Base-by-base conservation (phyloP, 2,888 invertebrate species). In the Saturnia pavonia region DNA sequence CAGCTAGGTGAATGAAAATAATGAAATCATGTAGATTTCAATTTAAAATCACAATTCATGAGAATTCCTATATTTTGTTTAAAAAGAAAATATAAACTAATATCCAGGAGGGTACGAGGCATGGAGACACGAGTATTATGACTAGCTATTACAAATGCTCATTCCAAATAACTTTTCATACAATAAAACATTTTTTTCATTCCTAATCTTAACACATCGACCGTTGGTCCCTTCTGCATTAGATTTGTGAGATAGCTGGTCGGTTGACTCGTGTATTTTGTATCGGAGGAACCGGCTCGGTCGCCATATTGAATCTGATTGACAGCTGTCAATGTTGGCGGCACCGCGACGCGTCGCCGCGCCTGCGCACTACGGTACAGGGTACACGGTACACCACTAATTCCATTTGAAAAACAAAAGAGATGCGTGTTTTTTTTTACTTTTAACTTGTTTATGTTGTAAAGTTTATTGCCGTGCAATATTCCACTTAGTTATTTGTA, bases 291-390 rank as follows among this genome's bases (percentile, higher is more conserved):
- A 91, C 93, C 91, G 92, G 92, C 88, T 79, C 77, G 74, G 88
- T 90, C 79, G 92, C 93, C 94, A 93, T 93, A 85, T 92, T 93
- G 91, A 85, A 88, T 88, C 88, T 94, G 93, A 94, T 92, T 93
- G 93, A 94, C 93, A 93, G 93, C 91, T 92, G 93, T 94, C 93
- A 93, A 91, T 91, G 91, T 91, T 88, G 92, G 92, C 93, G 92
- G 92, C 91, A 91, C 82, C 81, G 88, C 87, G 92, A 92, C 92
- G 92, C 92, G 91, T 88, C 88, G 88, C 87, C 90, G 92, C 90
- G 91, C 89, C 90, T 86, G 86, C 85, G 82, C 80, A 76, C 79
- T 80, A 82, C 84, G 82, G 81, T 83, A 85, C 83, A 34, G 84
- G 77, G 79, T 76, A 76, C 82, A 85, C 81, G 77, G 79, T 77